phyloP scores from a whole-genome alignment of 2,113 vertebrate genomes.

The Myiagra hebetior region DNA sequence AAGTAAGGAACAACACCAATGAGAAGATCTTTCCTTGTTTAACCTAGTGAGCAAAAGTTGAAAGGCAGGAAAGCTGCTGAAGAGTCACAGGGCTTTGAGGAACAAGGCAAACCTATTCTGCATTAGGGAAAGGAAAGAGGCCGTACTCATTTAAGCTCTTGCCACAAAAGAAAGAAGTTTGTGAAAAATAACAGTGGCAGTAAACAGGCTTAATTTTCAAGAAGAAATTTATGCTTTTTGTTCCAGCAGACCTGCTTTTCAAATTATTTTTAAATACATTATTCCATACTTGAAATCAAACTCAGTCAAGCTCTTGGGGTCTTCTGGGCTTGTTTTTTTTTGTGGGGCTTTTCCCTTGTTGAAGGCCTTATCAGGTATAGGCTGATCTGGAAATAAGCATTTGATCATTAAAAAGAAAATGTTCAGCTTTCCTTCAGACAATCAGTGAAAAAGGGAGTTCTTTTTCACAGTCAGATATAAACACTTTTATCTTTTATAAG shows the following conservation, averaged over 20 bases:
- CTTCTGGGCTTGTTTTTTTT: neutral
- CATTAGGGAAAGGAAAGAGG: neutral
- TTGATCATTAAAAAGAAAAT: neutral
- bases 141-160: neutral
- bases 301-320: neutral
- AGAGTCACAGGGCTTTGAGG: neutral
- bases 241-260: neutral
- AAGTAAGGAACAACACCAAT: neutral
- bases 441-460: neutral
- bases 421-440: neutral
- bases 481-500: neutral
- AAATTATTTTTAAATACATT: neutral
- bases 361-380: neutral
- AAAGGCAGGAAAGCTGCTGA: neutral
- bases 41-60: neutral
- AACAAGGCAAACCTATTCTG: neutral
- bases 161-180: neutral
- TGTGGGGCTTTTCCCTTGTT: neutral
- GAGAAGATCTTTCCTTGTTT: neutral
- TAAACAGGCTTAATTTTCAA: neutral
- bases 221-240: neutral
- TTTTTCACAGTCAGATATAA: neutral
- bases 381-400: neutral
- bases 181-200: neutral
- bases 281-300: neutral